Percentiles rank a stretch among this genome's conserved stretches.
These are phyloP conservation scores for Caranx melampygus DNA, from an alignment of 2,113 vertebrate species.

Conservation along the genomic window DNA sequence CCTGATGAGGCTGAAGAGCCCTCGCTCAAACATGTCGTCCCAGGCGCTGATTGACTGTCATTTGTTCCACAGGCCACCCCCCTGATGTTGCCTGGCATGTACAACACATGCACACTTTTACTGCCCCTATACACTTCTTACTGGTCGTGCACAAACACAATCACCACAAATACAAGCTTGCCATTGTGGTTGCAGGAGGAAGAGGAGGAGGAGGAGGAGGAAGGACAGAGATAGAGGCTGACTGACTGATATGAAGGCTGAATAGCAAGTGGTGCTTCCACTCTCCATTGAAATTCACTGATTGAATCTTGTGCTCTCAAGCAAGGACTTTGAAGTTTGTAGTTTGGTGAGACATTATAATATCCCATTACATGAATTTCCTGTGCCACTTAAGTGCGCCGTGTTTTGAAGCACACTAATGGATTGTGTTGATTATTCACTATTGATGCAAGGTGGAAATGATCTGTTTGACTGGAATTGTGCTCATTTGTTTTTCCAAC, in stretches of 20 bases:
- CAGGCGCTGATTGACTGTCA: constrained; percentile 41
- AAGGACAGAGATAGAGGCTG: constrained; percentile 54
- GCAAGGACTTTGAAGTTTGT: constrained; percentile 60
- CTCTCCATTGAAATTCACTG: constrained; percentile 64
- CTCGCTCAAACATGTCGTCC: not conserved
- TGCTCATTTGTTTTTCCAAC: constrained; percentile 40
- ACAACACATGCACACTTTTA: not conserved
- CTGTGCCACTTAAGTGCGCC: constrained; percentile 29
- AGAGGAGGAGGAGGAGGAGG: constrained; percentile 21
- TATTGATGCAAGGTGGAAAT: constrained; percentile 52
- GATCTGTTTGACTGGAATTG: constrained; percentile 37
- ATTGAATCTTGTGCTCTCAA: constrained; percentile 68
- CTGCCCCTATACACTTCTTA: not conserved
- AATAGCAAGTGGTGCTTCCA: constrained; percentile 65
- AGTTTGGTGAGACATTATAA: constrained; percentile 58
- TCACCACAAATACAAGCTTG: constrained; percentile 56
- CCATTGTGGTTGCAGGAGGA: constrained; percentile 58
- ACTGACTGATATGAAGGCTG: constrained; percentile 72
- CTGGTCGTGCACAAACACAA: constrained; percentile 4
- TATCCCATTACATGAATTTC: constrained; percentile 57
- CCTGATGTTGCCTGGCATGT: not conserved
- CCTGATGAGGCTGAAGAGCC: constrained; percentile 41
- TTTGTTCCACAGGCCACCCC: not conserved
- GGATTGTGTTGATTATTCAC: constrained; percentile 51
- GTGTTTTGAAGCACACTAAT: constrained; percentile 50